Conservation (phyloP, 2,888 invertebrate species). For the Tubiluchus corallicola region DNA sequence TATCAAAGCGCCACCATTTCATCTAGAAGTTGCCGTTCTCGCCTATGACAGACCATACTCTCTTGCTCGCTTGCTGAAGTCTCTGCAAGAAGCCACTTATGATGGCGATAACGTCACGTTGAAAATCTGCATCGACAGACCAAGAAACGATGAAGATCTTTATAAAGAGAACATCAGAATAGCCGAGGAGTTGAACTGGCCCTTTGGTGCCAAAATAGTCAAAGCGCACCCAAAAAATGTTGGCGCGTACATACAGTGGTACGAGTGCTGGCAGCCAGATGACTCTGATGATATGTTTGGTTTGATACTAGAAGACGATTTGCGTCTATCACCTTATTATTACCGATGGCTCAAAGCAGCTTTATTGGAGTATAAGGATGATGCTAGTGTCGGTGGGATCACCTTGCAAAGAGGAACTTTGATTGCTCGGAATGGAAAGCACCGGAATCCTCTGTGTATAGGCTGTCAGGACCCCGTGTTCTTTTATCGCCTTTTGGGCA, state of each 20-base stretch:
- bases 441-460: too few relatives aligned
- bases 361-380: not conserved
- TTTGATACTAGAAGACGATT: not conserved
- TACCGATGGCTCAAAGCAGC: not conserved
- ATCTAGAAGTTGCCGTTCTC: not conserved
- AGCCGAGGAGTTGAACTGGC: not conserved
- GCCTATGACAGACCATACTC: not conserved
- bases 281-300: not conserved
- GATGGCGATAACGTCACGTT: constrained; percentile 1
- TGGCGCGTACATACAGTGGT: constrained; percentile 3
- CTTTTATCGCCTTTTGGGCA: not conserved
- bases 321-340: not conserved
- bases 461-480: not conserved
- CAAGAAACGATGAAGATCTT: not conserved
- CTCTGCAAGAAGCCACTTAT: not conserved
- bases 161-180: not conserved
- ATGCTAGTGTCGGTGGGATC: not conserved
- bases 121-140: not conserved
- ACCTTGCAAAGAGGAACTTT: not conserved
- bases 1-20: not conserved
- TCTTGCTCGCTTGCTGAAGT: not conserved
- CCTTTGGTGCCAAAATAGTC: not conserved
- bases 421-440: not conserved
- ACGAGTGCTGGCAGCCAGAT: not conserved
- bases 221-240: not conserved